These are phyloP conservation scores for Alcedo atthis DNA, from an alignment of 2,797 vertebrate species.

Conservation along the genomic window DNA sequence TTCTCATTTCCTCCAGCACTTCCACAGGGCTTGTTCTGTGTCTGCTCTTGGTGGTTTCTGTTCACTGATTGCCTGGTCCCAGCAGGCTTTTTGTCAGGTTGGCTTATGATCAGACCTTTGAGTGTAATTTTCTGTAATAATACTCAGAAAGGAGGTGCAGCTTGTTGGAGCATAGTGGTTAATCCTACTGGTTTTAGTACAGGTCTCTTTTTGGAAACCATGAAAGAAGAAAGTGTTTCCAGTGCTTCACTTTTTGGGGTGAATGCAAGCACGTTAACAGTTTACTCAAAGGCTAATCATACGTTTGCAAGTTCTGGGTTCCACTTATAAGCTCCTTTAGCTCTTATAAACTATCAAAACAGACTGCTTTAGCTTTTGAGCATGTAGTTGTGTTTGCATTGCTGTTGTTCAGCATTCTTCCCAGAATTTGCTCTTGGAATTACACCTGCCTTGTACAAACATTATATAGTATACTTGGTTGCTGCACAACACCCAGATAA, in stretches of 20 bases:
- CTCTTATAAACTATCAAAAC: background rate
- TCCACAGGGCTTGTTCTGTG: constrained; percentile 21
- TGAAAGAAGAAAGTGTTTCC: background rate
- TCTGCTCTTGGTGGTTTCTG: constrained; percentile 11
- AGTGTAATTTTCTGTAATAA: constrained; percentile 36
- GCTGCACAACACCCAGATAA: background rate
- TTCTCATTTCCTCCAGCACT: background rate
- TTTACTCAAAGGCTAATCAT: background rate
- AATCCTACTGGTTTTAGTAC: constrained; percentile 21
- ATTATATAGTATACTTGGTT: background rate
- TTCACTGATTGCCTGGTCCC: constrained; percentile 57
- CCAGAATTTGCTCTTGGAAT: background rate
- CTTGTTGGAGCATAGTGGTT: background rate
- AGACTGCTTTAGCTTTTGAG: background rate
- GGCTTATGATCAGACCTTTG: constrained; percentile 32
- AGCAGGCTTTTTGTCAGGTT: constrained; percentile 61
- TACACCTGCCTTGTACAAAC: background rate
- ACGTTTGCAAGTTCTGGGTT: background rate
- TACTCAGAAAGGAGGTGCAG: background rate
- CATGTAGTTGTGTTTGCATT: background rate
- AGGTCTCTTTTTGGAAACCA: background rate
- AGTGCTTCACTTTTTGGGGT: background rate
- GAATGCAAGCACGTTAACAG: constrained; percentile 1
- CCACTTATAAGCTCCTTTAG: background rate
- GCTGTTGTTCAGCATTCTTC: background rate